phyloP scores from a whole-genome alignment of 2,888 invertebrate genomes.

The Chelonus formosanus region DNA sequence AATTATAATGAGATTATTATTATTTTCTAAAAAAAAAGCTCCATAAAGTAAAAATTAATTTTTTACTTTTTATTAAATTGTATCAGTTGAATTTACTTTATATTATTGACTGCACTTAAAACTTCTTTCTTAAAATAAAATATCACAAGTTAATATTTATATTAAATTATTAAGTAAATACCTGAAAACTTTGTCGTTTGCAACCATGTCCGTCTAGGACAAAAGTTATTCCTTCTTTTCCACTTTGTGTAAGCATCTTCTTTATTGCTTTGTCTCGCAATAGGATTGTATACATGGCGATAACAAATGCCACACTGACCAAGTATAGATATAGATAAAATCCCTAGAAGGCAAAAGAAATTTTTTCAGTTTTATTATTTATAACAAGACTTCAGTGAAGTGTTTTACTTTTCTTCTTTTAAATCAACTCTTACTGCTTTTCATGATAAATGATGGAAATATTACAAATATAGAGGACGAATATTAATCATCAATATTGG shows the following conservation, averaged over 20 bases:
- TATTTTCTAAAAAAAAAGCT: too few relatives aligned
- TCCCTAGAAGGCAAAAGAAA: conserved; percentile 68
- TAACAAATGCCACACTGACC: conserved; percentile 79
- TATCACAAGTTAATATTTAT: neutral
- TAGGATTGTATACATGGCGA: conserved; percentile 76
- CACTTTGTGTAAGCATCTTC: conserved; percentile 51
- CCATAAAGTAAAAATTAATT: too few relatives aligned
- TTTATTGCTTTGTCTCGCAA: conserved; percentile 73
- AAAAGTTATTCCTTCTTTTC: conserved; percentile 48
- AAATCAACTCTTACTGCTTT: neutral
- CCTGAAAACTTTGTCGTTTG: conserved; percentile 38
- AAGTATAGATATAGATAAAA: conserved; percentile 85
- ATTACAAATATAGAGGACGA: too few relatives aligned
- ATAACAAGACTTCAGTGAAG: neutral
- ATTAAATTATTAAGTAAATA: conserved; percentile 15
- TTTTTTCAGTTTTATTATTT: conserved; percentile 7
- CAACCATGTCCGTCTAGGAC: conserved; percentile 40
- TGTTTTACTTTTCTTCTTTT: neutral
- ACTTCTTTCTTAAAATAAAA: neutral
- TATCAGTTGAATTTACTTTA: too few relatives aligned
- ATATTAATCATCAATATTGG: conserved; percentile 15
- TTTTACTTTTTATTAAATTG: too few relatives aligned
- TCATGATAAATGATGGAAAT: too few relatives aligned
- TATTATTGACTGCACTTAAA: too few relatives aligned
- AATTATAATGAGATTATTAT: too few relatives aligned